Percentiles rank a stretch among this genome's conserved stretches.
phyloP scores from a whole-genome alignment of 2,113 vertebrate genomes.

The Butorides virescens region DNA sequence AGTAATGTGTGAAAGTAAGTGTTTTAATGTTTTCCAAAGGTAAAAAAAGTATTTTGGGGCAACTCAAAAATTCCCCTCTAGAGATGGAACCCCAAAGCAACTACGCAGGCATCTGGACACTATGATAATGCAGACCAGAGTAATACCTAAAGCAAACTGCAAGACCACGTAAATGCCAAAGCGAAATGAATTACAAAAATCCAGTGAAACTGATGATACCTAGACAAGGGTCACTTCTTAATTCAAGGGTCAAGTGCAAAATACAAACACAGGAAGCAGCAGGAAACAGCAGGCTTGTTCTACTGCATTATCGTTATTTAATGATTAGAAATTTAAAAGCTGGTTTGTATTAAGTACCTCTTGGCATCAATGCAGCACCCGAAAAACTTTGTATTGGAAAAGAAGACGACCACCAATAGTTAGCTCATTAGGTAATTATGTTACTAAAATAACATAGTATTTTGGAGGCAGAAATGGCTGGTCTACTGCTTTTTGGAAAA shows the following conservation, averaged over 20 bases:
- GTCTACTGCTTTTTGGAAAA: not conserved
- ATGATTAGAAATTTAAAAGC: not conserved
- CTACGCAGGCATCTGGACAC: not conserved
- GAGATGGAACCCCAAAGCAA: not conserved
- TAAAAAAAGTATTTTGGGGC: not conserved
- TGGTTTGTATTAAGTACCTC: not conserved
- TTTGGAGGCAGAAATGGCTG: not conserved
- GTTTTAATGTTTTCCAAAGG: not conserved
- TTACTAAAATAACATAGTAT: not conserved
- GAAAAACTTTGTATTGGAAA: not conserved
- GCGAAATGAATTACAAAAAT: not conserved
- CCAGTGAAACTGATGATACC: not conserved
- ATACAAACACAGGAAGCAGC: not conserved
- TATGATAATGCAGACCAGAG: not conserved
- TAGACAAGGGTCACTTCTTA: not conserved
- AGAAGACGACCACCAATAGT: not conserved
- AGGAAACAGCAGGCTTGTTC: not conserved
- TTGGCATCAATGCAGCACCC: not conserved
- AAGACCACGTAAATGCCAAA: not conserved
- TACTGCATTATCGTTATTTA: not conserved
- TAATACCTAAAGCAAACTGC: not conserved
- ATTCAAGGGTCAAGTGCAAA: not conserved
- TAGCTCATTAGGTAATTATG: not conserved
- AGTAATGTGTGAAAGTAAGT: not conserved
- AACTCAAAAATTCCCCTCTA: not conserved